A percentile compares a stretch with the other conserved stretches of the same genome.
These are phyloP conservation scores for Thalassarche chlororhynchos DNA, from an alignment of 2,113 vertebrate genomes.

Conservation along the genomic window DNA sequence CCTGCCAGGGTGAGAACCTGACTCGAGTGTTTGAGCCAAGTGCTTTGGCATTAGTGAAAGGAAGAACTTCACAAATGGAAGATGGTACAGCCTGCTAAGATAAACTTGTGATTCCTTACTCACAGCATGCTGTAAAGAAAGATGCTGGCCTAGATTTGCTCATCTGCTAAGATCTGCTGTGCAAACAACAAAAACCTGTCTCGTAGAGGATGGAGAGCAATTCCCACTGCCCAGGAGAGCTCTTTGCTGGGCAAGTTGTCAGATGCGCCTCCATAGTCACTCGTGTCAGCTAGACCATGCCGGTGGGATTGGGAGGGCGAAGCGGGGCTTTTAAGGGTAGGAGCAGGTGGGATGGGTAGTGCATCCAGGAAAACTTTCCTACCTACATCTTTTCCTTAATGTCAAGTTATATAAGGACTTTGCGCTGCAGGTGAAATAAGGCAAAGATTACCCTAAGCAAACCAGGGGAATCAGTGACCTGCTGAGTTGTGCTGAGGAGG, in stretches of 20 bases:
- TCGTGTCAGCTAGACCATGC: not conserved
- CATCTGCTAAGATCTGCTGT: not conserved
- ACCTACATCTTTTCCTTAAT: not conserved
- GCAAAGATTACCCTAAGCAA: not conserved
- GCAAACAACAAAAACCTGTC: not conserved
- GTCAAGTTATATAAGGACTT: not conserved
- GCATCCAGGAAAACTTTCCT: not conserved
- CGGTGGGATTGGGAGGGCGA: accelerated
- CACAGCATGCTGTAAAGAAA: not conserved
- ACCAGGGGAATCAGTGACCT: accelerated
- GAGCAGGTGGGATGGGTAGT: not conserved
- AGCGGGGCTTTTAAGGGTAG: not conserved
- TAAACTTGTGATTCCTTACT: not conserved
- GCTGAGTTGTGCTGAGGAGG: not conserved
- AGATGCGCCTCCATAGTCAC: not conserved
- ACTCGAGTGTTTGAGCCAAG: not conserved
- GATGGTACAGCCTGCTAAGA: not conserved
- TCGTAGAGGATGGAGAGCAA: not conserved
- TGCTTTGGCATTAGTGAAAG: not conserved
- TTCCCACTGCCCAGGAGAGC: not conserved
- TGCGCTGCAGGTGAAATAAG: not conserved
- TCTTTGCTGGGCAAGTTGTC: not conserved
- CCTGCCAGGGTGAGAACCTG: not conserved
- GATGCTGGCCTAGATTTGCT: not conserved
- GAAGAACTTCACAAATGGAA: not conserved